Conservation (phyloP, 2,797 vertebrate genomes). For the Emydoidea blandingii region DNA sequence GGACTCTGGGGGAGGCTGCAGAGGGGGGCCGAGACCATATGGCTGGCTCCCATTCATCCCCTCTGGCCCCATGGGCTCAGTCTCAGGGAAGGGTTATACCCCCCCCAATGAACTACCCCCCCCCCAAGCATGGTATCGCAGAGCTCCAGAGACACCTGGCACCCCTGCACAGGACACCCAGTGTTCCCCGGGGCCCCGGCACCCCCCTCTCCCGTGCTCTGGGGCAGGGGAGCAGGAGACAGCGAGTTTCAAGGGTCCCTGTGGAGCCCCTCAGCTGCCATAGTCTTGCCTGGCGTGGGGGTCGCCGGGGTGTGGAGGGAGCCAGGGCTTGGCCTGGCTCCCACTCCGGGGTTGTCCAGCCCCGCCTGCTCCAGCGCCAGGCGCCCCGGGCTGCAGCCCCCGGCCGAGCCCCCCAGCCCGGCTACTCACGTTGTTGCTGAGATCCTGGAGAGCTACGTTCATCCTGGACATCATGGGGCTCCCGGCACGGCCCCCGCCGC, state of each 20-base stretch:
- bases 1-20: neutral
- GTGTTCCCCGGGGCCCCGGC: neutral
- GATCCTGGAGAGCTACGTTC: conserved; percentile 95
- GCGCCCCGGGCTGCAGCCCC: too few species aligned
- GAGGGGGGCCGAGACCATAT: neutral
- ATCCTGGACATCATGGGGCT: conserved; percentile 84
- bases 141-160: neutral
- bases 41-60: neutral
- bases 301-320: neutral
- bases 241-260: neutral
- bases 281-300: too few species aligned
- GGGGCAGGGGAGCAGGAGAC: neutral
- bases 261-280: too few species aligned
- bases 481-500: conserved; percentile 27
- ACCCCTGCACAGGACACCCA: neutral
- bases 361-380: neutral
- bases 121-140: neutral
- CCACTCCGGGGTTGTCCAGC: neutral
- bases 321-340: too few species aligned
- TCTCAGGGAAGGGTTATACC: neutral
- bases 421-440: conserved; percentile 90
- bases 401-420: neutral
- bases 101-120: too few species aligned
- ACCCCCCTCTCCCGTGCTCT: neutral
- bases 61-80: neutral